phyloP scores from a whole-genome alignment of 2,797 vertebrate species.

The Clarias pachynema region DNA sequence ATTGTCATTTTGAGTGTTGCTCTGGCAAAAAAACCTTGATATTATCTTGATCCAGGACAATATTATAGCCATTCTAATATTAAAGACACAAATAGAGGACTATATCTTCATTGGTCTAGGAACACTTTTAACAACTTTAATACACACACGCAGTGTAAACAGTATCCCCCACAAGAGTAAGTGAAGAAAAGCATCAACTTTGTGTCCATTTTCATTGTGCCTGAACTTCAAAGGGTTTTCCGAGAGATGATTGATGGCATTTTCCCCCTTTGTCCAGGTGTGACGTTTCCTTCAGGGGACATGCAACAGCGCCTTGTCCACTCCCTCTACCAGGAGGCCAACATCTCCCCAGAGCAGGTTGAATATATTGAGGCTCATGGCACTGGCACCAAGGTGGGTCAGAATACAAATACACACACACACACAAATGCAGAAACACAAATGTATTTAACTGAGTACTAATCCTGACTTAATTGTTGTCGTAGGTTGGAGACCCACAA shows the following conservation, averaged over 20 bases:
- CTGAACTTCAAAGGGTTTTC: neutral
- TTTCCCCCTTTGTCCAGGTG: slow-evolving; percentile 74
- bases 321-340: slow-evolving; percentile 78
- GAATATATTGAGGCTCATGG: slow-evolving; percentile 96
- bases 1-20: no score
- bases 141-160: neutral
- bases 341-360: slow-evolving; percentile 79
- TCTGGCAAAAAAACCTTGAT: neutral
- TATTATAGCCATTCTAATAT: neutral
- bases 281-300: slow-evolving; percentile 94
- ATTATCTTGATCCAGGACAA: neutral
- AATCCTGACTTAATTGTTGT: neutral
- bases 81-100: neutral
- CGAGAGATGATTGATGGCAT: neutral
- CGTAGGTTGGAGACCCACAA: slow-evolving; percentile 93
- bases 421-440: neutral
- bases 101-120: neutral
- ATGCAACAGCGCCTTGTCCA: slow-evolving; percentile 82
- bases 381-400: slow-evolving; percentile 91
- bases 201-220: neutral
- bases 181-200: neutral
- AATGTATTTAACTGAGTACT: neutral
- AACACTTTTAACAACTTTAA: neutral
- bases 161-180: neutral
- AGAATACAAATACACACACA: neutral